Conservation (phyloP, 2,888 invertebrate species). For the Anthrax anthrax region DNA sequence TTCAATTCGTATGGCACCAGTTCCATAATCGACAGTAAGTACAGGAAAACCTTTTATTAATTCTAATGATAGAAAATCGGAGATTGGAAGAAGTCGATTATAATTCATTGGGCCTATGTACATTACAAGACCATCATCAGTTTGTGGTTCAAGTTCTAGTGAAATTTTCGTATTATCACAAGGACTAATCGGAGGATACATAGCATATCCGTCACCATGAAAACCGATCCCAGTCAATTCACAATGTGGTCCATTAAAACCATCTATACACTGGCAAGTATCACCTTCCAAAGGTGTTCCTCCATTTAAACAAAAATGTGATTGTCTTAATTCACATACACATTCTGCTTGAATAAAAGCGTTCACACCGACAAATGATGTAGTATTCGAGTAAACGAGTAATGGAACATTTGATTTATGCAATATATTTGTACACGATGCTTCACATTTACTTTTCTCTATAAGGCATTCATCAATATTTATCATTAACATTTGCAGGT, state of each 20-base stretch:
- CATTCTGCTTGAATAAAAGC: conserved; percentile 71
- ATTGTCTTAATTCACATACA: conserved; percentile 39
- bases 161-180: conserved; percentile 74
- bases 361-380: conserved; percentile 86
- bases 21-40: conserved; percentile 75
- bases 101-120: conserved; percentile 72
- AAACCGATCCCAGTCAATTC: conserved; percentile 81
- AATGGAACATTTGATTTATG: conserved; percentile 58
- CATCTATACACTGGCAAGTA: conserved; percentile 64
- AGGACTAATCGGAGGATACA: conserved; percentile 75
- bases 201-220: conserved; percentile 81
- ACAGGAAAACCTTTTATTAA: conserved; percentile 69
- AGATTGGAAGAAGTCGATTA: conserved; percentile 47
- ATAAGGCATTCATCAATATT: conserved; percentile 82
- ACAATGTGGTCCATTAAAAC: conserved; percentile 75
- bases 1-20: conserved; percentile 58
- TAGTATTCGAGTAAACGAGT: conserved; percentile 81
- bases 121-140: conserved; percentile 69
- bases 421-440: conserved; percentile 69
- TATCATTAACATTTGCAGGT: conserved; percentile 66
- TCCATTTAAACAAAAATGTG: conserved; percentile 59
- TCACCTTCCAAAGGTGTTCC: conserved; percentile 48
- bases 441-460: conserved; percentile 52
- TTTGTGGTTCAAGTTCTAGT: conserved; percentile 63
- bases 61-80: conserved; percentile 84